Evolutionary conservation across 2,113 vertebrate genomes (phyloP).

Genomic region (Festucalex cinctus): DNA sequence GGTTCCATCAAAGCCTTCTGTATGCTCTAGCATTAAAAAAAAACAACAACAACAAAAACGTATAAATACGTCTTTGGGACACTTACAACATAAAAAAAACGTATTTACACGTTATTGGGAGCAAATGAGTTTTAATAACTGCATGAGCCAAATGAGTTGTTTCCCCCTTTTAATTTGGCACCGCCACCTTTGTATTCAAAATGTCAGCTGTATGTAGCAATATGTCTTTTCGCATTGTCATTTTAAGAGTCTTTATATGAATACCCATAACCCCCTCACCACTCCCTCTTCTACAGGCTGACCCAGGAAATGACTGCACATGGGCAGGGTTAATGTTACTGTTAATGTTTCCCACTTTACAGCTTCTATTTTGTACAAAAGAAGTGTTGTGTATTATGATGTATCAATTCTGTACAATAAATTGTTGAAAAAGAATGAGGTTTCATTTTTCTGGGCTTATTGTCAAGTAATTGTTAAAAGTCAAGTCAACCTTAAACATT

Average conservation of each 20-base stretch:
- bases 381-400: conserved; percentile 61
- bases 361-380: conserved; percentile 76
- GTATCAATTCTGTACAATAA: conserved; percentile 59
- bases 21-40: no score
- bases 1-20: no score
- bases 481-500: no score
- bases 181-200: conserved; percentile 34
- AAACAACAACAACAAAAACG: no score
- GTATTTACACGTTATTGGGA: no score
- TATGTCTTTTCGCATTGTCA: conserved; percentile 53
- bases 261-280: not conserved
- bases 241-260: conserved; percentile 59
- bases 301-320: conserved; percentile 4
- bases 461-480: not conserved
- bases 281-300: not conserved
- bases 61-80: no score
- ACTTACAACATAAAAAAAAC: no score
- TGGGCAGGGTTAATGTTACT: not conserved
- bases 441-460: conserved; percentile 25
- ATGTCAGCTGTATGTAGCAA: conserved; percentile 45
- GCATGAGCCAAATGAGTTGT: conserved; percentile 21
- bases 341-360: conserved; percentile 32
- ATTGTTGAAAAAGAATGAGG: conserved; percentile 48
- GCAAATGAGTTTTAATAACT: no score
- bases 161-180: conserved; percentile 36